Conservation (phyloP, 2,888 invertebrate genomes). For the Platycnemis pennipes region DNA sequence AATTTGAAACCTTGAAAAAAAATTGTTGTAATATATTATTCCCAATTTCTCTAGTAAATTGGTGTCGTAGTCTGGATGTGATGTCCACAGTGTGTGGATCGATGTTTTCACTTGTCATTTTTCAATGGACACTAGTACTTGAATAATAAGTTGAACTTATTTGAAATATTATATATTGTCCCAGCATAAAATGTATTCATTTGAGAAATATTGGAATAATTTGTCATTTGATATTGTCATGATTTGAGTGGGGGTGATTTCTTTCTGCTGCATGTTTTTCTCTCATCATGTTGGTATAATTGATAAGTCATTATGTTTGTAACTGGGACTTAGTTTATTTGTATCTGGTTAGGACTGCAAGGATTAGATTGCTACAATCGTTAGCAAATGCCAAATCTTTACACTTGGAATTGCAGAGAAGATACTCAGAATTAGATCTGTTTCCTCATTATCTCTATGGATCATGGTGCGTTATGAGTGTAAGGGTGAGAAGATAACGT, state of each 20-base stretch:
- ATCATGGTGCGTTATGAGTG: not conserved
- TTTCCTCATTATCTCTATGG: not conserved
- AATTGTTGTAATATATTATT: not conserved
- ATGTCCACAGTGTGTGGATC: not conserved
- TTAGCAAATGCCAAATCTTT: not conserved
- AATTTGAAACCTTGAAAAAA: not conserved
- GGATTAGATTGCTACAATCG: not conserved
- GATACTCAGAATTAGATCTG: constrained; percentile 24
- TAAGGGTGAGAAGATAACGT: not conserved
- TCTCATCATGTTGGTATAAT: not conserved
- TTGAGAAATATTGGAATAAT: not conserved
- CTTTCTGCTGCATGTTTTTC: not conserved
- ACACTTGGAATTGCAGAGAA: not conserved
- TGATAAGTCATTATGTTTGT: not conserved
- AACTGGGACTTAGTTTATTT: not conserved
- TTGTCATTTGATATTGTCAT: not conserved
- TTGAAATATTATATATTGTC: not conserved
- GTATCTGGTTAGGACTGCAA: not conserved
- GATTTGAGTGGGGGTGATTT: not conserved
- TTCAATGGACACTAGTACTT: not conserved
- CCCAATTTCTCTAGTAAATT: not conserved
- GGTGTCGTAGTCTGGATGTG: not conserved
- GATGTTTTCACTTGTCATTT: not conserved
- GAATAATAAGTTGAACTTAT: not conserved
- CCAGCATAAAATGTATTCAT: not conserved